These are phyloP conservation scores for Uropetala carovei DNA, from an alignment of 2,888 invertebrate species.

Conservation along the genomic window DNA sequence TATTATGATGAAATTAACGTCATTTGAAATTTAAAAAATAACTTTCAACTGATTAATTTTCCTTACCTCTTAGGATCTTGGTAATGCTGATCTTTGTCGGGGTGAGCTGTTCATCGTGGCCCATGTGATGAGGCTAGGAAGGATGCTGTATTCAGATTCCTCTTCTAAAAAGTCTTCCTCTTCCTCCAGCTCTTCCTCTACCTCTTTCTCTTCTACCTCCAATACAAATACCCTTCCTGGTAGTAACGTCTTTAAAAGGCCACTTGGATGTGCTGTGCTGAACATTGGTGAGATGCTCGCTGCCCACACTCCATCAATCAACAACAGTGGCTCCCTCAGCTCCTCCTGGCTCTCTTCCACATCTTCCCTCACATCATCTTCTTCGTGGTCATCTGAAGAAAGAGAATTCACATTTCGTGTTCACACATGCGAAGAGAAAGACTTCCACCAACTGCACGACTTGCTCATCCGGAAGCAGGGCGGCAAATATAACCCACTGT, in stretches of 20 bases:
- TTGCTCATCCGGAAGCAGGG: slow-evolving; percentile 90
- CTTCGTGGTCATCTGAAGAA: slow-evolving; percentile 78
- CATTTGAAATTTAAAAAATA: background rate
- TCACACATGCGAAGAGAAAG: slow-evolving; percentile 90
- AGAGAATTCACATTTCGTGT: slow-evolving; percentile 87
- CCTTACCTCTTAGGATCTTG: slow-evolving; percentile 81
- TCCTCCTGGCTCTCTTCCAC: slow-evolving; percentile 71
- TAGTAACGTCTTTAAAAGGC: slow-evolving; percentile 77
- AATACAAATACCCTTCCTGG: slow-evolving; percentile 65
- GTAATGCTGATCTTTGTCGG: slow-evolving; percentile 88
- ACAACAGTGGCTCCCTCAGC: slow-evolving; percentile 45
- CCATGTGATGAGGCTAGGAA: slow-evolving; percentile 92
- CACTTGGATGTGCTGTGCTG: slow-evolving; percentile 91
- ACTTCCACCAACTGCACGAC: slow-evolving; percentile 93
- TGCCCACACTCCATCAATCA: slow-evolving; percentile 6
- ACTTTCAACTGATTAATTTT: background rate
- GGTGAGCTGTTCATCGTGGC: slow-evolving; percentile 90
- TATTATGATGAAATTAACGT: background rate
- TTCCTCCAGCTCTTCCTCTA: slow-evolving; percentile 76
- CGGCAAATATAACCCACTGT: slow-evolving; percentile 88
- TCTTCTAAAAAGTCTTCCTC: slow-evolving; percentile 75
- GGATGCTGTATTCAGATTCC: slow-evolving; percentile 85
- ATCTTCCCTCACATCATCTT: slow-evolving; percentile 69
- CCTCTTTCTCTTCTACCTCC: slow-evolving; percentile 67
- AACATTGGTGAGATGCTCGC: slow-evolving; percentile 79